Conservation (phyloP, 2,797 vertebrate species). For the Chrysocyon brachyurus region DNA sequence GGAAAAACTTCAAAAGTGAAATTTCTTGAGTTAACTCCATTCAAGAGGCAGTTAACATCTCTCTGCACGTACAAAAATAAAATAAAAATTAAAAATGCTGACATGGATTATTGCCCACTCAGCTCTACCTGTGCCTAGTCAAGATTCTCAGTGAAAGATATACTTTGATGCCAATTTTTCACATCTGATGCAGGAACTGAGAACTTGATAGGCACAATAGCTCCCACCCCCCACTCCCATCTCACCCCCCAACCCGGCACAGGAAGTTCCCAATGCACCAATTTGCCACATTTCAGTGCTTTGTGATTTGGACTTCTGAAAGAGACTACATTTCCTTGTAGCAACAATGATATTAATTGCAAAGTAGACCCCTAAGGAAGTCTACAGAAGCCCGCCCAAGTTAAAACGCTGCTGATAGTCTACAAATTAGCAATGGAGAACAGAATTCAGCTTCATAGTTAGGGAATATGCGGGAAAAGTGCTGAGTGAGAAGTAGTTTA, state of each 20-base stretch:
- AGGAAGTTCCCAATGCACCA: not conserved
- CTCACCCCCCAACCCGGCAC: not conserved
- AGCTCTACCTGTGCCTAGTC: not conserved
- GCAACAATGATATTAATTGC: slow-evolving; percentile 9
- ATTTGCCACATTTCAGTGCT: not conserved
- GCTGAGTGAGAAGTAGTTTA: slow-evolving; percentile 13
- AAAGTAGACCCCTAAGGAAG: slow-evolving; percentile 42
- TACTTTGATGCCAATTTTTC: not conserved
- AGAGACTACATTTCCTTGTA: slow-evolving; percentile 19
- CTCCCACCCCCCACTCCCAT: not conserved
- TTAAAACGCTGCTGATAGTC: slow-evolving; percentile 16
- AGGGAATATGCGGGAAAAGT: not conserved
- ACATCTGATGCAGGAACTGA: not conserved
- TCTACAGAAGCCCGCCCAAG: not conserved
- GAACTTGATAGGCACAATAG: not conserved
- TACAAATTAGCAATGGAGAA: slow-evolving; percentile 10
- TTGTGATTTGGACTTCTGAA: slow-evolving; percentile 7
- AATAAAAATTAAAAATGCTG: not conserved
- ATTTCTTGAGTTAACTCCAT: not conserved
- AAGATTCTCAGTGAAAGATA: not conserved
- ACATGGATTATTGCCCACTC: not conserved
- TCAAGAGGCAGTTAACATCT: not conserved
- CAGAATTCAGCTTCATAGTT: slow-evolving; percentile 15
- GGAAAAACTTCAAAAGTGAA: not conserved
- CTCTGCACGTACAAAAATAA: not conserved